Percentiles rank a stretch among this genome's conserved stretches.
These are phyloP conservation scores for Epinephelus awoara DNA, from an alignment of 2,797 vertebrate genomes.

Conservation along the genomic window DNA sequence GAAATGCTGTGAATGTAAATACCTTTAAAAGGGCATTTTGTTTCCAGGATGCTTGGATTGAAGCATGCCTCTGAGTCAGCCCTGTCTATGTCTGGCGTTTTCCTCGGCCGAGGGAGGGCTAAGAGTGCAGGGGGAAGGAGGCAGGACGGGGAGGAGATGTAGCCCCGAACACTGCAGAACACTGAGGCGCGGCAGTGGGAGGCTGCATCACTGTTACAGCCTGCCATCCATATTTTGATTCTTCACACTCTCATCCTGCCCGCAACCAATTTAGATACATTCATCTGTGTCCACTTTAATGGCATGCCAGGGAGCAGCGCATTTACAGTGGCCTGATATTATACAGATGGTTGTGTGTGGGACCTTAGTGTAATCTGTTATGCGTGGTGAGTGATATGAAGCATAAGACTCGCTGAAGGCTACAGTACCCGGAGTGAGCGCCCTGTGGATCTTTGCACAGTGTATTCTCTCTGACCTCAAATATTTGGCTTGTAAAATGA, in stretches of 20 bases:
- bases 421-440: constrained; percentile 57
- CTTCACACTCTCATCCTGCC: constrained; percentile 67
- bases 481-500: constrained; percentile 85
- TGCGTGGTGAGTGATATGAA: constrained; percentile 78
- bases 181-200: constrained; percentile 67
- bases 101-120: constrained; percentile 46
- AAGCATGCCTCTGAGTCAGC: constrained; percentile 33
- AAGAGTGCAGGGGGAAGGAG: constrained; percentile 33
- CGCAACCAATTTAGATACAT: constrained; percentile 76
- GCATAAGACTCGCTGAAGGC: constrained; percentile 72
- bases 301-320: constrained; percentile 69
- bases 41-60: constrained; percentile 47
- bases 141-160: constrained; percentile 45
- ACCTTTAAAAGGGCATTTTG: constrained; percentile 58
- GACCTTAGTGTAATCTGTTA: constrained; percentile 81
- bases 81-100: constrained; percentile 37
- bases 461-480: constrained; percentile 79
- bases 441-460: constrained; percentile 70
- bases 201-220: constrained; percentile 63
- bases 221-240: constrained; percentile 71
- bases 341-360: constrained; percentile 76
- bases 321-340: constrained; percentile 78
- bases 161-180: constrained; percentile 67
- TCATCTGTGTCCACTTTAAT: constrained; percentile 83
- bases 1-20: constrained; percentile 58